phyloP scores from a whole-genome alignment of 1,140 invertebrate species.

The Thaumetopoea pityocampa region DNA sequence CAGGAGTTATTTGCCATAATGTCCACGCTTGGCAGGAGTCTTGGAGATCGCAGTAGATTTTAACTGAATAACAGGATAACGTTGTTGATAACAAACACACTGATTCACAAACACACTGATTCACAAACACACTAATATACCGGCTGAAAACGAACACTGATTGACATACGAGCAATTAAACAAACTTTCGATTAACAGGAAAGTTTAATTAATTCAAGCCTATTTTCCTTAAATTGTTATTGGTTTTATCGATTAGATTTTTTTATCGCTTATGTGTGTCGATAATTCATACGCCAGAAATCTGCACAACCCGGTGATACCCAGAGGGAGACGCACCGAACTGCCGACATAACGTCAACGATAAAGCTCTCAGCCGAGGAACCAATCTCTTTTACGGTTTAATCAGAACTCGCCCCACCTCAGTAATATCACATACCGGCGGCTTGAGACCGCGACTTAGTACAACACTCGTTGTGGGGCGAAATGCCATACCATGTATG shows the following conservation, averaged over 20 bases:
- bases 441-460: slow-evolving; percentile 32
- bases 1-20: too few species aligned
- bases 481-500: slow-evolving; percentile 6
- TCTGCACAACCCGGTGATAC: slow-evolving; percentile 22
- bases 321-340: slow-evolving; percentile 31
- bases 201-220: too few species aligned
- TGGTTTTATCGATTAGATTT: slow-evolving; percentile 14
- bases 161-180: too few species aligned
- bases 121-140: too few species aligned
- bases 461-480: slow-evolving; percentile 22
- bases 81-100: too few species aligned
- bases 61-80: too few species aligned
- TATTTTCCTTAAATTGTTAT: slow-evolving; percentile 13
- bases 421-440: slow-evolving; percentile 35
- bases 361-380: slow-evolving; percentile 51
- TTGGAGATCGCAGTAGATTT: too few species aligned
- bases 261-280: slow-evolving; percentile 16
- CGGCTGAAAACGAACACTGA: too few species aligned
- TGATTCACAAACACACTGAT: too few species aligned
- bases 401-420: slow-evolving; percentile 50
- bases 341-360: slow-evolving; percentile 50
- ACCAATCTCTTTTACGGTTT: slow-evolving; percentile 65
- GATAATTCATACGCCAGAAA: slow-evolving; percentile 20
- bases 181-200: too few species aligned
- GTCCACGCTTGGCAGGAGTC: too few species aligned